Evolutionary conservation across 1,140 invertebrate genomes (phyloP).

Genomic region (Melanaphis sacchari): DNA sequence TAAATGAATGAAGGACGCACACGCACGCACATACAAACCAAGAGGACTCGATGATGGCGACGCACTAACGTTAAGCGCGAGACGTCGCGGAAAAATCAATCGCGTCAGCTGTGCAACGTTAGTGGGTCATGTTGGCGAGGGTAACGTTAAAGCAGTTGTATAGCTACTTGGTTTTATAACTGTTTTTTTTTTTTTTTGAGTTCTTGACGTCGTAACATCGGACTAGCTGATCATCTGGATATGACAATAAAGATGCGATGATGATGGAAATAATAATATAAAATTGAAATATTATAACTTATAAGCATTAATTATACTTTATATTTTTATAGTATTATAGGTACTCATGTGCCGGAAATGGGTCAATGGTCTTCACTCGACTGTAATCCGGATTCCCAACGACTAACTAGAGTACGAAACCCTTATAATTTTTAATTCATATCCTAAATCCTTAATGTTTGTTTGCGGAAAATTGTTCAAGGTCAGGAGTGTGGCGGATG

Average conservation of each 20-base stretch:
- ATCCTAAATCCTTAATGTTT: not conserved
- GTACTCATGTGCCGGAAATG: no score
- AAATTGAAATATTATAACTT: no score
- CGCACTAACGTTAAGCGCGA: not conserved
- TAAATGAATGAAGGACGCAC: not conserved
- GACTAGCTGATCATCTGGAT: no score
- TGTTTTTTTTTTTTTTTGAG: not conserved
- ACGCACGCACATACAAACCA: not conserved
- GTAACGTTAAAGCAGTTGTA: not conserved
- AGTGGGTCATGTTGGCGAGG: constrained; percentile 15
- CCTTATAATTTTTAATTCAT: not conserved
- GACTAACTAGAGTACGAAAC: not conserved
- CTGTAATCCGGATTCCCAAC: not conserved
- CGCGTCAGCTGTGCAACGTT: constrained; percentile 38
- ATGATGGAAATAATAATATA: no score
- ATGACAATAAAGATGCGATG: no score
- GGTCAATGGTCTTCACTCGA: not conserved
- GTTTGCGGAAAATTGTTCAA: not conserved
- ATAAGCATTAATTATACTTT: no score
- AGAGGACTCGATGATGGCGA: not conserved
- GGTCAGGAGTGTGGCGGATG: not conserved
- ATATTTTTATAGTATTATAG: no score
- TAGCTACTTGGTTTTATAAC: not conserved
- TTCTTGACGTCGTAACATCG: no score
- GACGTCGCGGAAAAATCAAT: constrained; percentile 37